Evolutionary conservation across 2,797 vertebrate species (phyloP), one percentile per base, ranked within the genome.

Genomic region (Takifugu rubripes): DNA sequence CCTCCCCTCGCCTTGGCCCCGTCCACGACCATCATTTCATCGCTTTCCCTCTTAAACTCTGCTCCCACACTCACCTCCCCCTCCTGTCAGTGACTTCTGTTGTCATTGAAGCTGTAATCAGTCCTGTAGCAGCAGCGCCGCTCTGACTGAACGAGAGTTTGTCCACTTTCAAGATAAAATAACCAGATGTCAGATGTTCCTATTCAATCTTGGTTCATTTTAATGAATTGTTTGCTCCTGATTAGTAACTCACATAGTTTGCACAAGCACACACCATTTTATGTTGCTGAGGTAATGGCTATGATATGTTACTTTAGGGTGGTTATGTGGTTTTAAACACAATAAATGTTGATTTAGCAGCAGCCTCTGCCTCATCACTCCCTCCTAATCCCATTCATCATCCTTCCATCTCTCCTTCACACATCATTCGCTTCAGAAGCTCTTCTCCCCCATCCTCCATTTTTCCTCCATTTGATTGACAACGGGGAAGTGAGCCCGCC

Each of bases 391-490:
- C 48, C 36, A 26, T n/a, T 50, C 31, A 53, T 55, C 46, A 1
- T 25, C 24, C 16, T 49, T 10, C 48, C 12, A 48, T 33, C 46
- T 49, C 26, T 17, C 27, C 0, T 50, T 61, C 53, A 54, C 43
- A 36, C 58, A 24, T 61, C 27, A 48, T 49, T 65, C 42, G 25
- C 45, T 64, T 50, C 59, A 1, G 24, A 45, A 54, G 44, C 64
- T 36, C 10, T 48, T 27, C 14, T 9, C 54, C 7, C 10, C 49
- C 49, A 5, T 15, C 10, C 29, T 45, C 25, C 15, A 47, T 10
- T 56, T 55, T n/a, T 43, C 16, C 25, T 36, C 12, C 3, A 0
- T 66, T 53, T 70, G 76, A 83, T 47, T 60, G 63, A 72, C 71
- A 40, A 47, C 36, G 44, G 9, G 52, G n/a, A 14, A 68, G 56